These are phyloP conservation scores for Halichondria panicea DNA, from an alignment of 37 sponge, comb jelly and placozoan genomes.

Conservation along the genomic window DNA sequence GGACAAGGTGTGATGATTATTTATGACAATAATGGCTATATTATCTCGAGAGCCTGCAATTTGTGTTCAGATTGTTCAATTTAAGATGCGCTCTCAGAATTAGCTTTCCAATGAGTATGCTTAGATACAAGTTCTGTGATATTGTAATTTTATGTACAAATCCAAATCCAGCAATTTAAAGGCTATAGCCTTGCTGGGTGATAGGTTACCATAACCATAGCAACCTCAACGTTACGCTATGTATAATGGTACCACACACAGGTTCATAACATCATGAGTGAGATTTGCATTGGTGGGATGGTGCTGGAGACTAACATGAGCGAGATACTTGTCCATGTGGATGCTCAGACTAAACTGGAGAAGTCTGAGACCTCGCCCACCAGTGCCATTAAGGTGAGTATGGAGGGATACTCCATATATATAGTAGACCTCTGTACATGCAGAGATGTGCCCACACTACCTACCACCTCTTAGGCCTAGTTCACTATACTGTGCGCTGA, in stretches of 20 bases:
- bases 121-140: too few species aligned
- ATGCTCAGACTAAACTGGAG: constrained; percentile 92
- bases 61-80: too few species aligned
- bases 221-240: too few species aligned
- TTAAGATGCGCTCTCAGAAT: too few species aligned
- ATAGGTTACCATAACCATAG: neutral
- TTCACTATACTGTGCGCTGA: too few species aligned
- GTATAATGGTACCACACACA: constrained; percentile 6
- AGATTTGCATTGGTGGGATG: constrained; percentile 99
- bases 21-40: too few species aligned
- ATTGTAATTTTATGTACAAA: too few species aligned
- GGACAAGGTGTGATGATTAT: constrained; percentile 92
- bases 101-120: too few species aligned
- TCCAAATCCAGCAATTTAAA: too few species aligned
- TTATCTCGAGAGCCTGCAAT: too few species aligned
- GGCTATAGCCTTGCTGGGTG: too few species aligned
- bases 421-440: neutral
- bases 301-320: constrained; percentile 97
- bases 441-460: neutral
- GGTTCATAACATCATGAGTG: constrained; percentile 90
- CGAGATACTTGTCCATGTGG: constrained; percentile 88
- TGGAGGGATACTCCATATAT: neutral
- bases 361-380: constrained; percentile 80
- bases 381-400: constrained; percentile 55
- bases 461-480: neutral